phyloP scores from a whole-genome alignment of 2,888 invertebrate genomes.

The Galeruca laticollis region DNA sequence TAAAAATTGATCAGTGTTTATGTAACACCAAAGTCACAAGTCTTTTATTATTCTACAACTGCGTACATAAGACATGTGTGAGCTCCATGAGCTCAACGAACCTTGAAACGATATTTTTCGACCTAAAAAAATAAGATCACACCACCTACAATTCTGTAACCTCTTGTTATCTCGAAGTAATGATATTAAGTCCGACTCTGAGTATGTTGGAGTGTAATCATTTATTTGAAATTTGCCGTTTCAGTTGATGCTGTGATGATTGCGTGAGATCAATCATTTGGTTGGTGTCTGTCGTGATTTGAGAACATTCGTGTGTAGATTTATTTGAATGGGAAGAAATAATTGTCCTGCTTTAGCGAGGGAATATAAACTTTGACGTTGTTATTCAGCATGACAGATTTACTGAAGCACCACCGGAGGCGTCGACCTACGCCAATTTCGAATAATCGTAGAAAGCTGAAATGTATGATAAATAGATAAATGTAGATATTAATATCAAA shows the following conservation, averaged over 20 bases:
- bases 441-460: not conserved
- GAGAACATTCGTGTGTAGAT: conserved; percentile 34
- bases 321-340: conserved; percentile 31
- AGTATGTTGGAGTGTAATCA: conserved; percentile 27
- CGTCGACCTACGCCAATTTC: conserved; percentile 16
- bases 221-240: conserved; percentile 42
- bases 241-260: conserved; percentile 33
- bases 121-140: too few species aligned
- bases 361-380: conserved; percentile 31
- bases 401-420: conserved; percentile 11
- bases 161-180: not conserved
- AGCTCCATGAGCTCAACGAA: too few species aligned
- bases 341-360: conserved; percentile 33
- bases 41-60: too few species aligned
- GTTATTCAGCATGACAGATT: conserved; percentile 30
- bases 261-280: conserved; percentile 41
- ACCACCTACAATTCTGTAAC: too few species aligned
- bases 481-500: not conserved
- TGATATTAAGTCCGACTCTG: conserved; percentile 20
- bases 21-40: too few species aligned
- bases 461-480: not conserved
- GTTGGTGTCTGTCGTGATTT: conserved; percentile 38
- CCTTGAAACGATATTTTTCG: too few species aligned
- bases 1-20: too few species aligned
- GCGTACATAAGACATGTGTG: too few species aligned